A percentile compares a stretch with the other conserved stretches of the same genome.
Conservation (phyloP, 2,888 invertebrate species). For the Lottia gigantea region DNA sequence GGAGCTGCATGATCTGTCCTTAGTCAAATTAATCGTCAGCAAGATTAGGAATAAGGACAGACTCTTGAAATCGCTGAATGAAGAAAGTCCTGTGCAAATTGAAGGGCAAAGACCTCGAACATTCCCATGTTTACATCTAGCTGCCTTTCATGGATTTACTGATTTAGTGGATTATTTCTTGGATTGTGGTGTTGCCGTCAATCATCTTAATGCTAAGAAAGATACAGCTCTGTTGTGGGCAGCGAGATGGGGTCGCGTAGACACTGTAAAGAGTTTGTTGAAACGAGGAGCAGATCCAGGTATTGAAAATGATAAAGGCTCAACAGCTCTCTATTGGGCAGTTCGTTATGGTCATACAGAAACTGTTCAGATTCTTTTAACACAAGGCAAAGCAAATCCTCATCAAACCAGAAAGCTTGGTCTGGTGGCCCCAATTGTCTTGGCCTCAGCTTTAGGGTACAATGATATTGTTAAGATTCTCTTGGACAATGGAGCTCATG, state of each 20-base stretch:
- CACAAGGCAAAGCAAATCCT: slow-evolving; percentile 55
- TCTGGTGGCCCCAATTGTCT: slow-evolving; percentile 60
- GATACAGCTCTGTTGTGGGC: slow-evolving; percentile 66
- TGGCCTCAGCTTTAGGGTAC: slow-evolving; percentile 62
- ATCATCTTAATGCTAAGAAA: slow-evolving; percentile 55
- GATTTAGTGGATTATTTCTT: slow-evolving; percentile 47
- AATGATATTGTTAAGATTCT: slow-evolving; percentile 40
- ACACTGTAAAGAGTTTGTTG: slow-evolving; percentile 43
- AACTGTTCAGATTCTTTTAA: slow-evolving; percentile 49
- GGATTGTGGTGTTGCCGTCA: slow-evolving; percentile 43
- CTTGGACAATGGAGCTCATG: slow-evolving; percentile 50
- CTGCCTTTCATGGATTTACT: slow-evolving; percentile 48
- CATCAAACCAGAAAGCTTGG: slow-evolving; percentile 59
- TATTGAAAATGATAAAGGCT: slow-evolving; percentile 62
- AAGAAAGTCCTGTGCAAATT: slow-evolving; percentile 54
- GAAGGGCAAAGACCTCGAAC: slow-evolving; percentile 61
- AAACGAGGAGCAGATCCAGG: slow-evolving; percentile 46
- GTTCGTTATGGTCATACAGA: slow-evolving; percentile 58
- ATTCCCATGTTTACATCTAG: slow-evolving; percentile 54
- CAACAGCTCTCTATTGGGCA: slow-evolving; percentile 66
- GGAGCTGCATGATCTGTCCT: slow-evolving; percentile 44
- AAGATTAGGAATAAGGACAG: slow-evolving; percentile 24
- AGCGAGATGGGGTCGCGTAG: slow-evolving; percentile 55
- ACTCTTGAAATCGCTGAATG: slow-evolving; percentile 31
- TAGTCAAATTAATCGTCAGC: slow-evolving; percentile 35